phyloP scores from a whole-genome alignment of 53 echinoderm and acorn worm genomes.

The Astropecten irregularis region DNA sequence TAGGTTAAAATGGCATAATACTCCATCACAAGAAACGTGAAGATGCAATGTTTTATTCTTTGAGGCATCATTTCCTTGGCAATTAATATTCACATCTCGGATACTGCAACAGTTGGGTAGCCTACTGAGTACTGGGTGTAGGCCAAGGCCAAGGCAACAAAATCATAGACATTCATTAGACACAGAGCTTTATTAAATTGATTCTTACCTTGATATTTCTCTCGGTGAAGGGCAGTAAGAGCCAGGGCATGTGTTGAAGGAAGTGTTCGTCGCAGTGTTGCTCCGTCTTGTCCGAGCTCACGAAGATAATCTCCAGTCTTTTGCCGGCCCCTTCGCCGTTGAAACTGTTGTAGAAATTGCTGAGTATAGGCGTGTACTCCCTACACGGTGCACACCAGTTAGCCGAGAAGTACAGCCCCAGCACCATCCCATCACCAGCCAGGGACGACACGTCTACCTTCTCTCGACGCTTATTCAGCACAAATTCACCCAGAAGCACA shows the following conservation, averaged over 20 bases:
- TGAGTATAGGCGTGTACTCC: conserved; percentile 84
- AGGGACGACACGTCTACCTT: conserved; percentile 61
- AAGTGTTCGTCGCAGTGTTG: conserved; percentile 75
- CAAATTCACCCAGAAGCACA: conserved; percentile 69
- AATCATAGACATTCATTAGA: too few relatives aligned
- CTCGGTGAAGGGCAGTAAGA: conserved; percentile 77
- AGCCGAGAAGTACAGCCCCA: conserved; percentile 93
- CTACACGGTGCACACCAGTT: conserved; percentile 97
- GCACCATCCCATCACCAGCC: conserved; percentile 72
- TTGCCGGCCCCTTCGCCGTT: conserved; percentile 65
- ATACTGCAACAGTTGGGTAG: too few relatives aligned
- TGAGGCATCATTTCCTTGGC: too few relatives aligned
- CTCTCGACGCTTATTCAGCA: conserved; percentile 68
- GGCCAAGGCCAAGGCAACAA: too few relatives aligned
- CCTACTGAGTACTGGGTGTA: too few relatives aligned
- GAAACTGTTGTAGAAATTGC: conserved; percentile 78
- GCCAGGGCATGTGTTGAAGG: conserved; percentile 87
- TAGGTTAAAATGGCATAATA: too few relatives aligned
- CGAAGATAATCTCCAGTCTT: conserved; percentile 84
- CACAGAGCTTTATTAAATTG: too few relatives aligned
- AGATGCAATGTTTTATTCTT: too few relatives aligned
- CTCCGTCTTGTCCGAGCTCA: conserved; percentile 82
- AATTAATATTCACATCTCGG: too few relatives aligned
- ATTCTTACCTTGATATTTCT: conserved; percentile 78
- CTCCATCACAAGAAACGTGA: too few relatives aligned